Percentiles rank a stretch among this genome's conserved stretches.
Conservation (phyloP, 2,888 invertebrate genomes). For the Temnothorax unifasciatus region DNA sequence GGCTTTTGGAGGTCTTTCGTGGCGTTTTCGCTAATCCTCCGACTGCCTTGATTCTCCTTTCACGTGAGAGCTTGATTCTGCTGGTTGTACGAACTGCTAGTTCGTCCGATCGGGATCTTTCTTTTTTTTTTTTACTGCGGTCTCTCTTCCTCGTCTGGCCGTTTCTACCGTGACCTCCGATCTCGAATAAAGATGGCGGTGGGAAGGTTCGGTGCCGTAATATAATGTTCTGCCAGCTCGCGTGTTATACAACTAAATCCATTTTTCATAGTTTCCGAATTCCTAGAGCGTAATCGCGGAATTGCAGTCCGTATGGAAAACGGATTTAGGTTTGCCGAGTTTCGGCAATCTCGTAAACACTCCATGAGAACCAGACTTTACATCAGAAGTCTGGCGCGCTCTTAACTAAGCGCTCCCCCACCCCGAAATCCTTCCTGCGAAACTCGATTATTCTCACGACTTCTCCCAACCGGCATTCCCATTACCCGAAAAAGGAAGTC, state of each 20-base stretch:
- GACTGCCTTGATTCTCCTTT: conserved; percentile 29
- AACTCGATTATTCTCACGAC: conserved; percentile 41
- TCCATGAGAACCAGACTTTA: conserved; percentile 13
- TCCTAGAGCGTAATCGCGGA: conserved; percentile 22
- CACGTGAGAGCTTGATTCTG: conserved; percentile 13
- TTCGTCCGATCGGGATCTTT: background rate
- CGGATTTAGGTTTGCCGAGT: conserved; percentile 32
- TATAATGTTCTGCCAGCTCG: conserved; percentile 5
- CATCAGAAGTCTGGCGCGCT: conserved; percentile 9
- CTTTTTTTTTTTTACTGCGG: background rate
- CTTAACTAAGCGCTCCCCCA: conserved; percentile 23
- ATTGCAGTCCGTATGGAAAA: conserved; percentile 39
- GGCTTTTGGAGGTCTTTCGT: conserved; percentile 22
- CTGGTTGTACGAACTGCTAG: background rate
- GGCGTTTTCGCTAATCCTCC: conserved; percentile 5
- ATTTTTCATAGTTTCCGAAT: conserved; percentile 29
- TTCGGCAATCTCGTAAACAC: conserved; percentile 38
- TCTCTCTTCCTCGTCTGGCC: no score
- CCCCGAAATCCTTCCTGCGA: background rate
- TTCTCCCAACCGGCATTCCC: conserved; percentile 24
- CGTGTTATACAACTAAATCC: conserved; percentile 2
- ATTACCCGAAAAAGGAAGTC: conserved; percentile 10
- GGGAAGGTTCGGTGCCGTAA: background rate
- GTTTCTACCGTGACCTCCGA: background rate
- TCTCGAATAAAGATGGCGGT: background rate